Evolutionary conservation across 2,888 invertebrate species (phyloP), one percentile per base, ranked within the genome.

Genomic region (Pyrrhia umbra): DNA sequence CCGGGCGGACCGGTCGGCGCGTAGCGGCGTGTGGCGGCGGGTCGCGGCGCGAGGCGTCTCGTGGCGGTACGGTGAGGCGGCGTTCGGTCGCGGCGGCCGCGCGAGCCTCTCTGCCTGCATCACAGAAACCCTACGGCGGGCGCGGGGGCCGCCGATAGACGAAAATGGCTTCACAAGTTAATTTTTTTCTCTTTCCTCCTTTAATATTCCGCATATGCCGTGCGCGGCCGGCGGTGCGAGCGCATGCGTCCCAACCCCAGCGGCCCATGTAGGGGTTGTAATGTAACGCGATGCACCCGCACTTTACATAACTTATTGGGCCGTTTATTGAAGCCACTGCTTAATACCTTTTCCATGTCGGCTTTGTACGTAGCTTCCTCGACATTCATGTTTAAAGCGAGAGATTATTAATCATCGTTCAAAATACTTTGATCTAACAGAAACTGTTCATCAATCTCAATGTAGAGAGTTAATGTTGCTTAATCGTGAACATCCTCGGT

Each of bases 101-200:
- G 89, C 90, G 90, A 88, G 88, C 85, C 91, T 89, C 87, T 93
- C 91, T 93, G 92, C 82, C 86, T 87, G 89, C 86, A 88, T 82
- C 86, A 75, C 85, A 86, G 90, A 90, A 91, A 87, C 90, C 91
- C 89, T 82, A 89, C 88, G 81, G 88, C 89, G 90, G 89, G 90
- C 88, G 92, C 90, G 92, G 93, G 91, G 93, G 89, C 87, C 80
- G 84, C 89, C 89, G 92, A 92, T 92, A 92, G 92, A 94, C 94
- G 94, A 94, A 95, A 95, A 95, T 94, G 95, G 95, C 94, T 95
- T 94, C 94, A 94, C 94, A 93, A 95, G 93, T 94, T 91, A 94
- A 94, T 94, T 94, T 95, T 94, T 95, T 94, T 95, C 95, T 95
- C 95, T 95, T 95, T 95, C 95, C 92, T 95, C 90, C 95, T 94